Evolutionary conservation across 53 echinoderm and acorn worm species (phyloP).

Genomic region (Luidia sarsii): DNA sequence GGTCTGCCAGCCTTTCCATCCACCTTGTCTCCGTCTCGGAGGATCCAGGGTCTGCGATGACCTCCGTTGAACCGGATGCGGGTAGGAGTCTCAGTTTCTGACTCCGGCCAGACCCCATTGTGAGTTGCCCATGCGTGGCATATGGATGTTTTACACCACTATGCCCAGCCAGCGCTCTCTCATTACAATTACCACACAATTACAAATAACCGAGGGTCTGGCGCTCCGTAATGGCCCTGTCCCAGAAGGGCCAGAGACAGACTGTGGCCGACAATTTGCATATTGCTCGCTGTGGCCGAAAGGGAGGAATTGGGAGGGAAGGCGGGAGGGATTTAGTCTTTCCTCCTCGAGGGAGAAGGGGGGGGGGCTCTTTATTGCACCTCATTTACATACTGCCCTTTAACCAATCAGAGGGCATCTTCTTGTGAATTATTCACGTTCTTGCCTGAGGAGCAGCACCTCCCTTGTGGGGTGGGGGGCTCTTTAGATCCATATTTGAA

Average conservation of each 20-base stretch:
- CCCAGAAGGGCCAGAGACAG: slow-evolving; percentile 9
- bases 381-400: slow-evolving; percentile 20
- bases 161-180: not conserved
- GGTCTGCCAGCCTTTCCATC: too few relatives aligned
- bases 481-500: not conserved
- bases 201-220: slow-evolving; percentile 25
- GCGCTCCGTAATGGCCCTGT: slow-evolving; percentile 11
- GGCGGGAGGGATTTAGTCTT: not conserved
- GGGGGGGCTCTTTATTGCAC: not conserved
- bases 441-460: not conserved
- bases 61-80: too few relatives aligned
- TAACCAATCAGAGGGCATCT: slow-evolving; percentile 19
- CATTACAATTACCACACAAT: slow-evolving; percentile 13
- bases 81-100: too few relatives aligned
- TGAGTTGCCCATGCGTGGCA: too few relatives aligned
- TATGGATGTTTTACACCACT: too few relatives aligned
- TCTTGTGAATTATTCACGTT: slow-evolving; percentile 9
- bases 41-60: too few relatives aligned
- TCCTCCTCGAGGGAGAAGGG: too few relatives aligned
- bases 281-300: not conserved
- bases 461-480: not conserved
- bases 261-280: slow-evolving; percentile 14
- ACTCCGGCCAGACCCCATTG: too few relatives aligned
- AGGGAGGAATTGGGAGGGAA: too few relatives aligned
- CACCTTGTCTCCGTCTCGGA: too few relatives aligned